A percentile compares a stretch with the other conserved stretches of the same genome.
phyloP scores from a whole-genome alignment of 2,113 vertebrate genomes.

The Lophura nycthemera region DNA sequence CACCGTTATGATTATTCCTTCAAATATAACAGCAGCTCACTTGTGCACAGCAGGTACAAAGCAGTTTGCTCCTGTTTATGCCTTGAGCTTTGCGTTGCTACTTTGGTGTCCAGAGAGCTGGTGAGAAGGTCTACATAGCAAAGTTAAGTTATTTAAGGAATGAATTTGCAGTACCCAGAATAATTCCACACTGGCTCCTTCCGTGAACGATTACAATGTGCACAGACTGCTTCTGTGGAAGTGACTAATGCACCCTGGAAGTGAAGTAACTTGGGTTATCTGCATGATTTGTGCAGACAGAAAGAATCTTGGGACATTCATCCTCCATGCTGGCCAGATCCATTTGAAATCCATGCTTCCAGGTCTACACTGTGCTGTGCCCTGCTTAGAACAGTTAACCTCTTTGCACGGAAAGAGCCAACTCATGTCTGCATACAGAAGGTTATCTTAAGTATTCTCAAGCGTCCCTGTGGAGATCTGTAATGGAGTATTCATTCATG shows the following conservation, averaged over 20 bases:
- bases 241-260: neutral
- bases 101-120: neutral
- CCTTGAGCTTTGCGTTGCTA: neutral
- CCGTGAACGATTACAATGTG: accelerated
- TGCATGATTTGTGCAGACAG: neutral
- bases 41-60: neutral
- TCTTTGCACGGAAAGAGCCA: neutral
- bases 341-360: neutral
- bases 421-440: neutral
- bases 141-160: neutral
- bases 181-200: neutral
- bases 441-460: neutral
- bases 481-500: neutral
- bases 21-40: neutral
- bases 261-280: neutral
- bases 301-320: neutral
- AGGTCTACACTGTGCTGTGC: neutral
- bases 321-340: neutral
- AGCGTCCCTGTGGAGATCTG: neutral
- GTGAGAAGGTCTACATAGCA: neutral
- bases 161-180: neutral
- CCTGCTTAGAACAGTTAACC: neutral
- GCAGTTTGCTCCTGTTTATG: neutral
- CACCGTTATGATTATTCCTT: neutral
- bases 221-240: neutral